A percentile compares a stretch with the other conserved stretches of the same genome.
Conservation (phyloP, 2,888 invertebrate species). For the Cheilosia soror region DNA sequence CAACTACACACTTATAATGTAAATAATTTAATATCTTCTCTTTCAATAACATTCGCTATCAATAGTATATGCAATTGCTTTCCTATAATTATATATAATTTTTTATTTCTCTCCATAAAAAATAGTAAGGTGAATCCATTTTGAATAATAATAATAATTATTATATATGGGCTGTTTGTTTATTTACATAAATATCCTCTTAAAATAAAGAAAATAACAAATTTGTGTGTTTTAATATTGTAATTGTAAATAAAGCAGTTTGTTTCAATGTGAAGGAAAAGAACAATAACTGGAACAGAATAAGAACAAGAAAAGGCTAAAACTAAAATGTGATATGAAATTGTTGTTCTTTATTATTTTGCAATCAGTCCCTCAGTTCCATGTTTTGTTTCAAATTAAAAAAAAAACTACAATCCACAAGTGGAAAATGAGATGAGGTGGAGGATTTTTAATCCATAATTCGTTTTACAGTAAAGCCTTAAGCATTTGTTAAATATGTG, state of each 20-base stretch:
- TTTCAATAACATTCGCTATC: slow-evolving; percentile 59
- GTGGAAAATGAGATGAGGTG: neutral
- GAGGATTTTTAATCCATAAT: neutral
- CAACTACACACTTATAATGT: slow-evolving; percentile 62
- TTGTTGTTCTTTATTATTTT: slow-evolving; percentile 24
- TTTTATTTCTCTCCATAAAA: slow-evolving; percentile 48
- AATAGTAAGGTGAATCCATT: slow-evolving; percentile 28
- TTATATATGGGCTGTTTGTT: slow-evolving; percentile 17
- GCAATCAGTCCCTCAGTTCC: slow-evolving; percentile 65
- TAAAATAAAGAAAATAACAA: slow-evolving; percentile 71
- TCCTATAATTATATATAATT: slow-evolving; percentile 23
- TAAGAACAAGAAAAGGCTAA: slow-evolving; percentile 15
- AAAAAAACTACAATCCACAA: slow-evolving; percentile 1
- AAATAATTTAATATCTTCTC: slow-evolving; percentile 70
- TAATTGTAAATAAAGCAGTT: slow-evolving; percentile 52
- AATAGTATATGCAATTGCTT: slow-evolving; percentile 40
- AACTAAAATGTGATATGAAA: slow-evolving; percentile 65
- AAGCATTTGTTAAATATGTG: neutral
- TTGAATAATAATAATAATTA: slow-evolving; percentile 23
- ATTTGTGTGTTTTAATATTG: slow-evolving; percentile 30
- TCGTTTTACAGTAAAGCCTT: neutral
- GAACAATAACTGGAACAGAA: slow-evolving; percentile 28
- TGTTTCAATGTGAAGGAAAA: slow-evolving; percentile 19
- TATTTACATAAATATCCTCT: slow-evolving; percentile 73
- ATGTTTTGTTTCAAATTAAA: slow-evolving; percentile 19